phyloP scores from a whole-genome alignment of 30 jellyfish, hydroid and myxozoan species.

The Aurelia sp. region DNA sequence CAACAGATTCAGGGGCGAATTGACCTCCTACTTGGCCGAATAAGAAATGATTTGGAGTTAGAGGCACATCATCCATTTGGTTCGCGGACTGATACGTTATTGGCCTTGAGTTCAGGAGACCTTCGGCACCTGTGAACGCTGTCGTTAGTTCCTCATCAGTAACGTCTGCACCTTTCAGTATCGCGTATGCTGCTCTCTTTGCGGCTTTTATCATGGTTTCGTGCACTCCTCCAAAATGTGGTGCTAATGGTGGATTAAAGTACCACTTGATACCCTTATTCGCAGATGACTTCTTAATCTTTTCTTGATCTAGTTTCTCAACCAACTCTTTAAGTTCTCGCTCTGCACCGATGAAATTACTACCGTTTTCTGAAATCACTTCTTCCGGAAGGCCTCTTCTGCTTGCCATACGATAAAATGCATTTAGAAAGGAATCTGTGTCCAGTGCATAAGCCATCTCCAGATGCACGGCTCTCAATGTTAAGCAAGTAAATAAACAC shows the following conservation, averaged over 20 bases:
- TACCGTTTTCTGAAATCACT: slow-evolving; percentile 36
- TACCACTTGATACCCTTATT: slow-evolving; percentile 61
- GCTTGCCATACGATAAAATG: slow-evolving; percentile 48
- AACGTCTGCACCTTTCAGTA: slow-evolving; percentile 25
- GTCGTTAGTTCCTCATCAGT: slow-evolving; percentile 32
- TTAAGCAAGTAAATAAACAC: slow-evolving; percentile 38
- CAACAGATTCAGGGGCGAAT: slow-evolving; percentile 39
- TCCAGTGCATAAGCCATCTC: slow-evolving; percentile 63
- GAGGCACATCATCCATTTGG: slow-evolving; percentile 34
- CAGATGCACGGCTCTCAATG: slow-evolving; percentile 59
- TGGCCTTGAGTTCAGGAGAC: slow-evolving; percentile 33
- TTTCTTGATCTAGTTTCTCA: slow-evolving; percentile 19
- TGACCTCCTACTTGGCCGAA: slow-evolving; percentile 58
- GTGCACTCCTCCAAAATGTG: slow-evolving; percentile 67
- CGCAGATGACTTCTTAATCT: slow-evolving; percentile 48
- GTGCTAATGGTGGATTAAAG: slow-evolving; percentile 71
- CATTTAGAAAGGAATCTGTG: slow-evolving; percentile 65
- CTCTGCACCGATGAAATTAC: slow-evolving; percentile 43
- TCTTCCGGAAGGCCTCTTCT: slow-evolving; percentile 58
- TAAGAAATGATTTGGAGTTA: slow-evolving; percentile 54
- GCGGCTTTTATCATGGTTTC: slow-evolving; percentile 45
- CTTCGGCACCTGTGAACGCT: slow-evolving; percentile 45
- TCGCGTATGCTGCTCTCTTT: slow-evolving; percentile 46
- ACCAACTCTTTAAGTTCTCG: slow-evolving; percentile 54
- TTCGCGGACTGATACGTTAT: slow-evolving; percentile 41